A percentile compares a stretch with the other conserved stretches of the same genome.
Conservation (phyloP, 2,797 vertebrate species). For the Danio kyathit region DNA sequence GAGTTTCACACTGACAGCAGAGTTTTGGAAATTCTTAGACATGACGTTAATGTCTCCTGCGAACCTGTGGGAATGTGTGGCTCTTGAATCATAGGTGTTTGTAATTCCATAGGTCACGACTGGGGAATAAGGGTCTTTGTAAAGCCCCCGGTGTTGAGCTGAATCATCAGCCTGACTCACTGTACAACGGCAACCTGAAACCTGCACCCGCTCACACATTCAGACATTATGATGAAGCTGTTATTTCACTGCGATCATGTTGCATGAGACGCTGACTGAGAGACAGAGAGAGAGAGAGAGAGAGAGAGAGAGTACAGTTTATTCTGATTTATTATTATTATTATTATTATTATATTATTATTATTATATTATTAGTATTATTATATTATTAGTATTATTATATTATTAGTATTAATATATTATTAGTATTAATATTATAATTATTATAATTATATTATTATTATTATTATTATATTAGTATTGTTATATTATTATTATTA, state of each 20-base stretch:
- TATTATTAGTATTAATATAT: no score
- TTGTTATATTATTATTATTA: no score
- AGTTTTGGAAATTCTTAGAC: constrained; percentile 63
- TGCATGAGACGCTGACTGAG: constrained; percentile 41
- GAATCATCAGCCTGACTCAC: constrained; percentile 53
- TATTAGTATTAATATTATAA: no score
- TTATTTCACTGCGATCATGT: constrained; percentile 59
- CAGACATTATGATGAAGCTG: constrained; percentile 59
- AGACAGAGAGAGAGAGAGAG: no score
- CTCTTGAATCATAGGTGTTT: constrained; percentile 71
- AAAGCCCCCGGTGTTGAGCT: constrained; percentile 60
- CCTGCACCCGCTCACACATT: constrained; percentile 54
- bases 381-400: no score
- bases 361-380: no score
- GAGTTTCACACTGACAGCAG: not conserved
- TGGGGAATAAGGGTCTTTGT: constrained; percentile 55
- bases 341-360: no score
- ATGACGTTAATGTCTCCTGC: constrained; percentile 74
- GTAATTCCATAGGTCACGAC: constrained; percentile 55
- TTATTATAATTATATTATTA: no score
- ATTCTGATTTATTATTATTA: no score
- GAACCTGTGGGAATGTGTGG: constrained; percentile 66
- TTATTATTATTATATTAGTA: no score
- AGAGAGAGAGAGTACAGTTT: no score
- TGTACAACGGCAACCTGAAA: constrained; percentile 66